Conservation (phyloP, 2,888 invertebrate species). For the Aspidapion aeneum region DNA sequence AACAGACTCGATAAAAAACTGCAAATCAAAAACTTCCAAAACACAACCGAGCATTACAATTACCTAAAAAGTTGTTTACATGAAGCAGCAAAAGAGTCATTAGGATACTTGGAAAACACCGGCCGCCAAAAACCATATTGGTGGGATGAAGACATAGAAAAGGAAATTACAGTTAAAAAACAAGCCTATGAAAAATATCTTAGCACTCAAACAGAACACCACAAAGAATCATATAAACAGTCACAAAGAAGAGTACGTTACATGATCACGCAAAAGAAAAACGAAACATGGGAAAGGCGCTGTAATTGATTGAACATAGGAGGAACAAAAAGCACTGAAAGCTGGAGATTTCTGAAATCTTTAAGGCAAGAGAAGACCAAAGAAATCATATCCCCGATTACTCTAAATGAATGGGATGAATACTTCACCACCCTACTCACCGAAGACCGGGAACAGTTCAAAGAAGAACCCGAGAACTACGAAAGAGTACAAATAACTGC, state of each 20-base stretch:
- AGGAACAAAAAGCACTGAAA: constrained; percentile 8
- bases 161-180: background rate
- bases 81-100: background rate
- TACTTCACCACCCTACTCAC: constrained; percentile 2
- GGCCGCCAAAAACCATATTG: background rate
- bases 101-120: background rate
- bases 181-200: background rate
- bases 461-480: background rate
- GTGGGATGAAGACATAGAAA: background rate
- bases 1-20: background rate
- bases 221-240: background rate
- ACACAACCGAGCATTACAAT: no score
- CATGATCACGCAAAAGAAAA: no score
- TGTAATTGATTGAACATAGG: constrained; percentile 7
- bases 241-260: constrained; percentile 1
- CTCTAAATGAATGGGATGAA: constrained; percentile 2
- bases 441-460: constrained; percentile 3
- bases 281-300: constrained; percentile 10
- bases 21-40: no score
- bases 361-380: constrained; percentile 1
- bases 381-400: constrained; percentile 7
- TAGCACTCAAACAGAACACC: constrained; percentile 2
- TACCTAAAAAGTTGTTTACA: background rate
- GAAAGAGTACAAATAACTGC: constrained; percentile 1
- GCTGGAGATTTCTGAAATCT: constrained; percentile 5